Evolutionary conservation across 2,888 invertebrate species (phyloP).

Genomic region (Campaea margaritaria): DNA sequence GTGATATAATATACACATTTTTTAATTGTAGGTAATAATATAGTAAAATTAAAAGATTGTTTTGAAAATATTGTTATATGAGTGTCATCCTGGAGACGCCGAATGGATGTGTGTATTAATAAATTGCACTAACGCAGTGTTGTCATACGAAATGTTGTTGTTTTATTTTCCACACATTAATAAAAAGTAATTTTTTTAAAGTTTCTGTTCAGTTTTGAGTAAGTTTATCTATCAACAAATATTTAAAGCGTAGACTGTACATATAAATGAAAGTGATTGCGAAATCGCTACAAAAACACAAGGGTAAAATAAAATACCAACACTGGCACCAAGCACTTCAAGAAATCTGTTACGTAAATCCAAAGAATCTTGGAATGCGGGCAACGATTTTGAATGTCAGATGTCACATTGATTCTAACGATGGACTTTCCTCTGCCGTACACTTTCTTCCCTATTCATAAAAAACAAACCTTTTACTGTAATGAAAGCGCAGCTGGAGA

Average conservation of each 20-base stretch:
- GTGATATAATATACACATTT: slow-evolving; percentile 83
- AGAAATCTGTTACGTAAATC: no score
- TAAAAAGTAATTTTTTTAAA: no score
- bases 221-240: no score
- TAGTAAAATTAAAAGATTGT: slow-evolving; percentile 59
- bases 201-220: no score
- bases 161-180: slow-evolving; percentile 62
- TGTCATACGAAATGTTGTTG: slow-evolving; percentile 60
- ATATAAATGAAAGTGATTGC: no score
- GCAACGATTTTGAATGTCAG: no score
- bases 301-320: no score
- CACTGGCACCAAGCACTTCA: no score
- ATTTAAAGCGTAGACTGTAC: no score
- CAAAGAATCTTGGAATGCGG: neutral
- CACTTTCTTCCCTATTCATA: neutral
- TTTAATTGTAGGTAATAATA: slow-evolving; percentile 66
- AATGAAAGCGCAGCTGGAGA: slow-evolving; percentile 43
- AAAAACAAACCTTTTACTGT: slow-evolving; percentile 6
- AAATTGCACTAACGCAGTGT: slow-evolving; percentile 79
- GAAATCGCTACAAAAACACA: no score
- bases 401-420: no score
- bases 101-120: slow-evolving; percentile 55
- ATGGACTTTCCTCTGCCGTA: neutral
- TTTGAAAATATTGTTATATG: slow-evolving; percentile 74
- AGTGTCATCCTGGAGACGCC: slow-evolving; percentile 61